Conservation (phyloP, 2,888 invertebrate genomes). For the Tanytarsus gracilentus region DNA sequence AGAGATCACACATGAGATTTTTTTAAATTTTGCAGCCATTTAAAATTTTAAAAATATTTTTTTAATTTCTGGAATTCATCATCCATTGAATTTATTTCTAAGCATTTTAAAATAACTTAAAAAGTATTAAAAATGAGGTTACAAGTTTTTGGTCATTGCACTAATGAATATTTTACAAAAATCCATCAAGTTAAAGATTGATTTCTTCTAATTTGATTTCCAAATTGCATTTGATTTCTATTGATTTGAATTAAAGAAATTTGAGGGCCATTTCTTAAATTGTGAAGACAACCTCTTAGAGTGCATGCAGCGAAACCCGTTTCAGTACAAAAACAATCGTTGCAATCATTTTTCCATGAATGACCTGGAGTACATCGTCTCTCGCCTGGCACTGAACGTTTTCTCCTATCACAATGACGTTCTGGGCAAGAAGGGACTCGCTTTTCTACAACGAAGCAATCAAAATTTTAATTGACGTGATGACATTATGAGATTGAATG, state of each 20-base stretch:
- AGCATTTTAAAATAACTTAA: too few species aligned
- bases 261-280: not conserved
- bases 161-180: too few species aligned
- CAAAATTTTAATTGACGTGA: too few species aligned
- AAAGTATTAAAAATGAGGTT: too few species aligned
- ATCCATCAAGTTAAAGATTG: too few species aligned
- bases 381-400: slow-evolving; percentile 44
- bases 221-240: not conserved
- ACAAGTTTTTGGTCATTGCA: too few species aligned
- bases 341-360: slow-evolving; percentile 46
- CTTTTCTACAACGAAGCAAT: not conserved
- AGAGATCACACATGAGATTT: too few species aligned
- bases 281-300: not conserved
- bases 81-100: too few species aligned
- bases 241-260: not conserved
- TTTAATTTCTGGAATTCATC: too few species aligned
- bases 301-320: not conserved
- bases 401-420: slow-evolving; percentile 38
- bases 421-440: not conserved
- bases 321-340: slow-evolving; percentile 46
- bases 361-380: slow-evolving; percentile 42
- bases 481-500: too few species aligned
- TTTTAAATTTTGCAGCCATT: too few species aligned
- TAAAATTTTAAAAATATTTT: too few species aligned
- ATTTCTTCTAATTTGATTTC: not conserved